A percentile compares a stretch with the other conserved stretches of the same genome.
Evolutionary conservation across 2,888 invertebrate genomes (phyloP).

Genomic region (Pseudeuparius sepicola): DNA sequence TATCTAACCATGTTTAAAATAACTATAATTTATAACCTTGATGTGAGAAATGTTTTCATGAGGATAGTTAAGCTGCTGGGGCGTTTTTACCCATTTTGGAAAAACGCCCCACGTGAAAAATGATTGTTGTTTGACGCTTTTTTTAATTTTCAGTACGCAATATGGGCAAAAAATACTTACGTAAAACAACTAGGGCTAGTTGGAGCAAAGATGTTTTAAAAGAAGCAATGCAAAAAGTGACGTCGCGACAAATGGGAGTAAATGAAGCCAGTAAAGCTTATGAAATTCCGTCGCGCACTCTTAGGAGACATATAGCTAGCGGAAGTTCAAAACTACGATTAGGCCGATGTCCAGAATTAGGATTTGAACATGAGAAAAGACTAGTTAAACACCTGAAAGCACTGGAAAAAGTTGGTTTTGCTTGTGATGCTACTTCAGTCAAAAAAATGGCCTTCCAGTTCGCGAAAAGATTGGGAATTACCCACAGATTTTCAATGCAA

Average conservation of each 20-base stretch:
- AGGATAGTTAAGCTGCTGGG: no score
- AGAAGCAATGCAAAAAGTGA: constrained; percentile 4
- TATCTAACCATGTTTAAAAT: no score
- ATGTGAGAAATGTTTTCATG: no score
- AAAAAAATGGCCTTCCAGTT: constrained; percentile 5
- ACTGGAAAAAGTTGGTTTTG: constrained; percentile 6
- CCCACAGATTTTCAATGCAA: background rate
- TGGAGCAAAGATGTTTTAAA: constrained; percentile 1
- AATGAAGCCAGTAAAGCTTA: constrained; percentile 4
- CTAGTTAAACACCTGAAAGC: constrained; percentile 1
- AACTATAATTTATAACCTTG: no score
- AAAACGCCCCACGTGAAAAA: no score
- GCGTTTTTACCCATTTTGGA: no score
- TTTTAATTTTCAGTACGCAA: no score
- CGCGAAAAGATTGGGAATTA: constrained; percentile 3
- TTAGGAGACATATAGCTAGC: background rate
- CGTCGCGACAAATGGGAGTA: background rate
- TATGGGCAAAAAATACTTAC: no score
- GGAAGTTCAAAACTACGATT: background rate
- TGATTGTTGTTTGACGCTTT: no score
- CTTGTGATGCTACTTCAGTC: background rate
- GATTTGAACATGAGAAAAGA: background rate
- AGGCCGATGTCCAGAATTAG: constrained; percentile 4
- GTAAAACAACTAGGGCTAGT: no score
- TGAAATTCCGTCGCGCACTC: background rate